These are phyloP conservation scores for Patagioenas fasciata DNA, from an alignment of 2,113 vertebrate genomes.

Conservation along the genomic window DNA sequence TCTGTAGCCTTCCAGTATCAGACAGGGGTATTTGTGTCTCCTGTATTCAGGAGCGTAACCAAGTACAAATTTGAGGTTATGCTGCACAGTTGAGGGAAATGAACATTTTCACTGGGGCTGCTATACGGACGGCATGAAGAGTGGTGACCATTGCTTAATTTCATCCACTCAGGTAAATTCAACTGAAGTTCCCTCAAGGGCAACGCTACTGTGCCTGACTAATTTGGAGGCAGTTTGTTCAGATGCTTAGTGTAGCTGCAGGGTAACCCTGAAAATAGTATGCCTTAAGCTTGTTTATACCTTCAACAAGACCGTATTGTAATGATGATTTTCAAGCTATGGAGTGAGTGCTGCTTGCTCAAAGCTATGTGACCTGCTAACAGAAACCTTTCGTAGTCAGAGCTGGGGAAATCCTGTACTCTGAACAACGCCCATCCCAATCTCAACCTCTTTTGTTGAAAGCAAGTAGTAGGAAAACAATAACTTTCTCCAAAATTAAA, in stretches of 20 bases:
- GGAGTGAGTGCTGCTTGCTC: background rate
- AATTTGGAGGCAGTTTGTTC: background rate
- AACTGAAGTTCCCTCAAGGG: background rate
- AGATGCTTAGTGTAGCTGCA: background rate
- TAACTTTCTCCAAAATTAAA: background rate
- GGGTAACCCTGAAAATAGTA: background rate
- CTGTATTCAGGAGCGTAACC: background rate
- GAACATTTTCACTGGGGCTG: background rate
- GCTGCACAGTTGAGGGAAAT: background rate
- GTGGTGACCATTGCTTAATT: background rate
- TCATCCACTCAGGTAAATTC: background rate
- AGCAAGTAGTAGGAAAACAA: background rate
- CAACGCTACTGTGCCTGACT: rapidly evolving
- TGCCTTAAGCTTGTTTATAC: background rate
- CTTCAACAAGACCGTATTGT: background rate
- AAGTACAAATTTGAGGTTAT: no score
- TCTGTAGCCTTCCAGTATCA: rapidly evolving
- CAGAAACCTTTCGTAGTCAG: background rate
- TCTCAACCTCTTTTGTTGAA: background rate
- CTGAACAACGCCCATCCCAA: background rate
- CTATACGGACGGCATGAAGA: background rate
- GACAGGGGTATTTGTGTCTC: background rate
- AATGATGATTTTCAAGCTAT: background rate
- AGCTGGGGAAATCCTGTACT: background rate
- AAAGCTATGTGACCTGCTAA: background rate